These are phyloP conservation scores for Mormyrus iriodes DNA, from an alignment of 2,113 vertebrate species.

Conservation along the genomic window DNA sequence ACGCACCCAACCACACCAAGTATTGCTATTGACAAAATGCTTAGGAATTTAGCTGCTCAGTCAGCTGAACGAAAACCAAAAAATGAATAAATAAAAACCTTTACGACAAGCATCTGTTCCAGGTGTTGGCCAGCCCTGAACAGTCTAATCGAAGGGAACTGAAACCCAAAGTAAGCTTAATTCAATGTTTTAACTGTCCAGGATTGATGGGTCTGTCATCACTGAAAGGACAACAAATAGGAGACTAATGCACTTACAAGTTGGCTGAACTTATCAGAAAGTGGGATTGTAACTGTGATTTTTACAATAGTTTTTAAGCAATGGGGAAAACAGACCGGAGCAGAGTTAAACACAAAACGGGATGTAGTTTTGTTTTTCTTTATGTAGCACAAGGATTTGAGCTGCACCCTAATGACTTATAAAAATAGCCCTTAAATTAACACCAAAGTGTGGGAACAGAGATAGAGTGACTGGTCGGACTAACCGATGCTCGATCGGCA, in stretches of 20 bases:
- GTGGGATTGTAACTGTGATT: not conserved
- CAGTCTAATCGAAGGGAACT: not conserved
- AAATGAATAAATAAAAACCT: not conserved
- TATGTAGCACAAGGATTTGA: not conserved
- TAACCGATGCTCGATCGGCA: not conserved
- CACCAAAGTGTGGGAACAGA: not conserved
- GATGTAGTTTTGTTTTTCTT: not conserved
- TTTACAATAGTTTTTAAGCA: not conserved
- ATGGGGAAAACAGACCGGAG: not conserved
- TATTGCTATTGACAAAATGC: not conserved
- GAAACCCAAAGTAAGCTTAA: not conserved
- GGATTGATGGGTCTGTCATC: not conserved
- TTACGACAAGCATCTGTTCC: not conserved
- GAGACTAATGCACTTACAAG: not conserved
- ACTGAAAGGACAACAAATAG: not conserved
- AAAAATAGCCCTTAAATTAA: conserved; percentile 10
- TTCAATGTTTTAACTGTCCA: not conserved
- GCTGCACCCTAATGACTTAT: not conserved
- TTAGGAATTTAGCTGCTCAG: not conserved
- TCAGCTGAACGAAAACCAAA: not conserved
- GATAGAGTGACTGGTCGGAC: not conserved
- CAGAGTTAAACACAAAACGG: not conserved
- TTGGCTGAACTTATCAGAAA: not conserved
- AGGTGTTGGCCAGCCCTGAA: not conserved
- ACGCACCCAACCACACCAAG: not conserved